Evolutionary conservation across 2,113 vertebrate genomes (phyloP).

Genomic region (Eleginops maclovinus): DNA sequence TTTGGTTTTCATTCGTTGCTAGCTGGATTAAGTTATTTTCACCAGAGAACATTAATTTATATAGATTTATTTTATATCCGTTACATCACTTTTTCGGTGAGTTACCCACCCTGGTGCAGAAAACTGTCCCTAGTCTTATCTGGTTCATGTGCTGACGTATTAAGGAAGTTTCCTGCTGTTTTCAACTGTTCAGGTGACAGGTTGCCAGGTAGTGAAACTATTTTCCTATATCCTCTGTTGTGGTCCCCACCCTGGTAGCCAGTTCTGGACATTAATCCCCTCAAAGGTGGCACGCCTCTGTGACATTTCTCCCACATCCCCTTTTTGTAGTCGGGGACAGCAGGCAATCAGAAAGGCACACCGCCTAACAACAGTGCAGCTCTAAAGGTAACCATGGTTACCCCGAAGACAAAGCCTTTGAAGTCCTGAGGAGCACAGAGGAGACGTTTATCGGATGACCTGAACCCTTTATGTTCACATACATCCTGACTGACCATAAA

Average conservation of each 20-base stretch:
- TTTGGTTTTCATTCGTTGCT: not conserved
- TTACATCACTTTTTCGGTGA: too few species aligned
- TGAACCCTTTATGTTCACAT: slow-evolving; percentile 43
- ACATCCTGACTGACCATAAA: slow-evolving; percentile 5
- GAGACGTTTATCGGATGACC: slow-evolving; percentile 46
- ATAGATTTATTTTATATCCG: too few species aligned
- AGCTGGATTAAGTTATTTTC: not conserved
- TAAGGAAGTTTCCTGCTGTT: slow-evolving; percentile 17
- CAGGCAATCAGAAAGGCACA: slow-evolving; percentile 65
- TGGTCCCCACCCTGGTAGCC: slow-evolving; percentile 24
- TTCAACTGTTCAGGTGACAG: slow-evolving; percentile 20
- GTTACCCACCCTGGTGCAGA: too few species aligned
- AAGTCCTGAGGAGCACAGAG: slow-evolving; percentile 47
- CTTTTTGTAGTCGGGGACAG: slow-evolving; percentile 56
- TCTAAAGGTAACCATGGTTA: slow-evolving; percentile 78
- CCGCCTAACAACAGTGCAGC: slow-evolving; percentile 55
- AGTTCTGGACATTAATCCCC: slow-evolving; percentile 51
- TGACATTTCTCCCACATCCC: slow-evolving; percentile 47
- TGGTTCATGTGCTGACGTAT: slow-evolving; percentile 21
- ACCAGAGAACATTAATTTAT: too few species aligned
- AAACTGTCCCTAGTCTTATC: not conserved
- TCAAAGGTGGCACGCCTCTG: slow-evolving; percentile 14
- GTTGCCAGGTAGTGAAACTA: slow-evolving; percentile 18
- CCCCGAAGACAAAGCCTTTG: slow-evolving; percentile 62
- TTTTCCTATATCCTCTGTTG: slow-evolving; percentile 16